Percentiles rank a stretch among this genome's conserved stretches.
phyloP scores from a whole-genome alignment of 23 tunicate genomes.

The Clavelina lepadiformis region DNA sequence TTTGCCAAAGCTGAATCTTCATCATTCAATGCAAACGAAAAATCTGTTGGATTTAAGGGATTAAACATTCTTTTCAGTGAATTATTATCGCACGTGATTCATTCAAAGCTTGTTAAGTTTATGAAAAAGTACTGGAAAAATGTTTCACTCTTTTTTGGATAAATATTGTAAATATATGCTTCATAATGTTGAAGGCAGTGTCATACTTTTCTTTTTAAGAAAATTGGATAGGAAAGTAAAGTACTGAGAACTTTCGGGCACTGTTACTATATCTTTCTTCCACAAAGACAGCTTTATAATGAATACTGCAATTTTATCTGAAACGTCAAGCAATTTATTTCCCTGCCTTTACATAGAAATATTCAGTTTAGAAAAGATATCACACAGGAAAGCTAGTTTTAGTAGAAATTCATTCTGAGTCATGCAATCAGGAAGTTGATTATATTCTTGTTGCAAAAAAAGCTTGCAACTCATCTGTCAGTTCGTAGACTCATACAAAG shows the following conservation, averaged over 20 bases:
- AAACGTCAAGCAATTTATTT: conserved; percentile 31
- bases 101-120: conserved; percentile 22
- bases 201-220: conserved; percentile 31
- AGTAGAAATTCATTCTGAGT: conserved; percentile 30
- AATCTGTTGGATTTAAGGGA: conserved; percentile 21
- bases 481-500: conserved; percentile 37
- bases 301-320: conserved; percentile 33
- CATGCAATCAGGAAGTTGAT: conserved; percentile 17
- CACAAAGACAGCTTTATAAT: conserved; percentile 27
- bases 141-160: conserved; percentile 17
- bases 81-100: conserved; percentile 25
- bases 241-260: conserved; percentile 34
- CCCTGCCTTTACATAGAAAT: conserved; percentile 26
- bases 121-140: conserved; percentile 18
- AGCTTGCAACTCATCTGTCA: conserved; percentile 27
- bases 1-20: conserved; percentile 20
- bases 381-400: conserved; percentile 34
- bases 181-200: conserved; percentile 25
- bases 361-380: conserved; percentile 30
- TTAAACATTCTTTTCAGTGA: conserved; percentile 27
- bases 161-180: conserved; percentile 15
- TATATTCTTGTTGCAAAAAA: conserved; percentile 41
- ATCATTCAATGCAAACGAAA: conserved; percentile 18
- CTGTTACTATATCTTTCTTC: conserved; percentile 23
- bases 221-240: conserved; percentile 30